Conservation (phyloP, 2,797 vertebrate genomes). For the Pogonophryne albipinna region DNA sequence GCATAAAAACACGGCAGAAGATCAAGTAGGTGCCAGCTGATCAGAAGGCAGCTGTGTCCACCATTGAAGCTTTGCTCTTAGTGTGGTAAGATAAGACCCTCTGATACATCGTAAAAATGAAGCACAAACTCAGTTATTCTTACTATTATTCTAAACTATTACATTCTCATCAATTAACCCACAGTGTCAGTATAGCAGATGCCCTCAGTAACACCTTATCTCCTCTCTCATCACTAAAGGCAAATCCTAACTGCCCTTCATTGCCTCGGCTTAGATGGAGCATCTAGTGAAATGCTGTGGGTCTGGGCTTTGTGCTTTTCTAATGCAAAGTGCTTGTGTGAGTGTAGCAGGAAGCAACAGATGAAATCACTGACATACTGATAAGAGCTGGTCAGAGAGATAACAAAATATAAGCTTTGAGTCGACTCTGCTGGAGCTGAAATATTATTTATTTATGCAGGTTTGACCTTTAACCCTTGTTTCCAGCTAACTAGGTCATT, state of each 20-base stretch:
- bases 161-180: constrained; percentile 35
- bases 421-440: constrained; percentile 36
- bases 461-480: constrained; percentile 64
- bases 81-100: constrained; percentile 26
- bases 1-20: constrained; percentile 8
- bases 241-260: constrained; percentile 53
- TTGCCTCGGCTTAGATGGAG: constrained; percentile 36
- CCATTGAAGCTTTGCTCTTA: constrained; percentile 2
- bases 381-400: constrained; percentile 61
- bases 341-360: constrained; percentile 54
- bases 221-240: constrained; percentile 22
- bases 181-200: constrained; percentile 37
- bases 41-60: constrained; percentile 30
- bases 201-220: constrained; percentile 52
- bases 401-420: constrained; percentile 42
- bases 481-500: constrained; percentile 62
- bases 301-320: constrained; percentile 44
- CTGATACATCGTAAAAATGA: constrained; percentile 25
- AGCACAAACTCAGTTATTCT: constrained; percentile 13
- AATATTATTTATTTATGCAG: constrained; percentile 40
- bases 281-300: constrained; percentile 65
- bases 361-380: constrained; percentile 51
- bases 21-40: constrained; percentile 6
- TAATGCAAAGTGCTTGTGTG: constrained; percentile 73
- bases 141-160: no score